Conservation (phyloP, 2,113 vertebrate genomes). For the Eurypyga helias region DNA sequence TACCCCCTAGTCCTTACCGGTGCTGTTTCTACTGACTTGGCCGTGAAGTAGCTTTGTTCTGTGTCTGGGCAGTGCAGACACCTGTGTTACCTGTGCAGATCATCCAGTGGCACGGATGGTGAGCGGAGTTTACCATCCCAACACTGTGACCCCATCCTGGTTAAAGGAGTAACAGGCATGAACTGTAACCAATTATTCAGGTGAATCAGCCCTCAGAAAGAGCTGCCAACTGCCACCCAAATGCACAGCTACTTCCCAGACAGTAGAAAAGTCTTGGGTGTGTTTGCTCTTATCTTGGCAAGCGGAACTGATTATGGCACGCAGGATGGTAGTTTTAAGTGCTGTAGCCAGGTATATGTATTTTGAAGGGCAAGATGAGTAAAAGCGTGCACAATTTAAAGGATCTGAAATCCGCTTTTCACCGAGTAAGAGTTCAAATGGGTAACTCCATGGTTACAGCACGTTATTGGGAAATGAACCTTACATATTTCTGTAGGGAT, state of each 20-base stretch:
- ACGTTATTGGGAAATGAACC: not conserved
- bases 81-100: not conserved
- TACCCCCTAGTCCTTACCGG: too few relatives aligned
- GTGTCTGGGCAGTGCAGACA: not conserved
- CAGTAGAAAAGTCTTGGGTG: not conserved
- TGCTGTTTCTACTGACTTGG: not conserved
- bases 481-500: not conserved
- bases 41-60: not conserved
- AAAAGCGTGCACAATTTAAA: not conserved
- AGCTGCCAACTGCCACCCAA: not conserved
- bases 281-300: not conserved
- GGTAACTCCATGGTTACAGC: not conserved
- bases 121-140: not conserved
- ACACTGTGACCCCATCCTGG: not conserved
- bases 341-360: not conserved
- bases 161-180: not conserved
- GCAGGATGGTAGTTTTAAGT: not conserved
- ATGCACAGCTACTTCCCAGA: not conserved
- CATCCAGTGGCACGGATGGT: fast-evolving
- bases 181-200: not conserved
- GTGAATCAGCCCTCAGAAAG: not conserved
- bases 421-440: not conserved
- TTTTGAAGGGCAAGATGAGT: not conserved
- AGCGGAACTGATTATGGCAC: not conserved
- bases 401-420: not conserved